A percentile compares a stretch with the other conserved stretches of the same genome.
Conservation (phyloP, 2,113 vertebrate species). For the Emydocephalus ijimae region DNA sequence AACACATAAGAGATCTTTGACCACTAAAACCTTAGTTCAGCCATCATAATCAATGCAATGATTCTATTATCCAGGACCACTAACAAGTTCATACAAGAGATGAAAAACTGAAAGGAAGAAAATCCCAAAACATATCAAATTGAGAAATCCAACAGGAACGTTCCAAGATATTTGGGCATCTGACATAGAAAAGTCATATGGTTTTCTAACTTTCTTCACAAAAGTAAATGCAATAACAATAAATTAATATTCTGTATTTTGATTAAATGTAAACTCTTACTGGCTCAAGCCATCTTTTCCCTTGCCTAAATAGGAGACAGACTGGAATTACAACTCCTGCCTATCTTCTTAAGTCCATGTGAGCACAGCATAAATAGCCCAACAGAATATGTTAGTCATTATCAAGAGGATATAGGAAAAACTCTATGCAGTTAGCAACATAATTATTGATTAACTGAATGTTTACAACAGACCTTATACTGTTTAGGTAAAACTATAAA, state of each 20-base stretch:
- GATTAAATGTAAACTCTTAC: neutral
- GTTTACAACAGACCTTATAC: neutral
- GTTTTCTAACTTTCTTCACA: neutral
- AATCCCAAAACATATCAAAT: neutral
- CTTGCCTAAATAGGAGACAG: rapidly evolving
- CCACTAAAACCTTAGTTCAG: neutral
- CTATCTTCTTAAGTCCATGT: neutral
- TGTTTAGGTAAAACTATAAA: neutral
- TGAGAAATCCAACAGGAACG: neutral
- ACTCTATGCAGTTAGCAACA: neutral
- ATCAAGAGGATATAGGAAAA: neutral
- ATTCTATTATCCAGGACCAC: neutral
- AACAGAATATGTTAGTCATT: neutral
- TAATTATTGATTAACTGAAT: neutral
- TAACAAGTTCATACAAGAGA: neutral
- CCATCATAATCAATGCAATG: neutral
- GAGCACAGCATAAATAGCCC: neutral
- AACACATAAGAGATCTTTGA: neutral
- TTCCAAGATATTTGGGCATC: neutral
- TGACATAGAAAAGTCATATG: neutral
- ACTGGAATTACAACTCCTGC: neutral
- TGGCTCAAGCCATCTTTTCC: neutral
- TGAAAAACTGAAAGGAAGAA: neutral
- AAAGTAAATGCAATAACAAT: neutral
- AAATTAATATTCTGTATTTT: neutral